Base-by-base conservation (phyloP, 2,797 vertebrate species). In the Galagoides demidoff region DNA sequence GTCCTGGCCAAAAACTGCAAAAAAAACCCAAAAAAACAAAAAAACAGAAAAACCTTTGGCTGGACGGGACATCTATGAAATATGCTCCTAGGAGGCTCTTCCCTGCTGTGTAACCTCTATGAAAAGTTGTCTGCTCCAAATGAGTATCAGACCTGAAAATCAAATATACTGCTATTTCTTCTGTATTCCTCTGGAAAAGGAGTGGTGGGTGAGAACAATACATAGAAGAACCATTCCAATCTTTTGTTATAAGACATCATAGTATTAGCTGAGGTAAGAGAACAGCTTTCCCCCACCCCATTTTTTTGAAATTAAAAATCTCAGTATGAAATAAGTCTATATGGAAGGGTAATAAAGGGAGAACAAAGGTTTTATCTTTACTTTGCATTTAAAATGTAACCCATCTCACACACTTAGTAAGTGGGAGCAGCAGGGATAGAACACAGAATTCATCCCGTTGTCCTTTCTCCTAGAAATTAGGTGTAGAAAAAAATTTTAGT, bases 61-160 rank as follows among this genome's bases (percentile, higher is more conserved):
- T 86, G 14, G 23, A 70, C 70, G 77, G 27, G 2, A 10, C 34
- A 71, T 6, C 12, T 89, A 25, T 19, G 37, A 92, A 92, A 90
- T 88, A 71, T 74, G 29, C 16, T 91, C 31, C 20, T 55, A 25
- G 70, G 59, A 70, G 31, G 3, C 22, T 87, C 17, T 66, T 90
- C 2, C 19, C 3, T 81, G 9, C 57, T 85, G 4, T 39, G 12
- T 79, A 74, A 90, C 3, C 2, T 7, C 11, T 92, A 25, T 90
- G 70, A 92, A 94, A 92, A 94, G 81, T 29, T 79, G 8, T 89
- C 64, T n/a, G 27, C 83, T 83, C 11, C 13, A 68, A 59, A 83
- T 45, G 19, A 39, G 1, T 76, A 64, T 52, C 27, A 64, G 27
- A 64, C 12, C 1, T 66, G 34, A 90, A 49, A 89, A 59, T 83